Base-by-base conservation (phyloP, 2,797 vertebrate species). In the Hippocampus kuda region DNA sequence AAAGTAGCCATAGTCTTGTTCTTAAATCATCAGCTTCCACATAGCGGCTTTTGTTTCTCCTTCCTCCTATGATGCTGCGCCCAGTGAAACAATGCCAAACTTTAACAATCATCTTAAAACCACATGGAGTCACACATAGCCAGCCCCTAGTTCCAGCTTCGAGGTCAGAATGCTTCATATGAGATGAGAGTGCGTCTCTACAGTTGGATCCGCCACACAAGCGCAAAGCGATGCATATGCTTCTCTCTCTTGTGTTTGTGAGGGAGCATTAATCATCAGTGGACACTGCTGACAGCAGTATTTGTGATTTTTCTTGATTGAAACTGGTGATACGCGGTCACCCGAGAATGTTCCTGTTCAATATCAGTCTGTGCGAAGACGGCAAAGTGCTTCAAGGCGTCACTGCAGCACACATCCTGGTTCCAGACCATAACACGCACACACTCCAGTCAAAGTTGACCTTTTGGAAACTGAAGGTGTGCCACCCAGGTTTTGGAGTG, bases 241-340 rank as follows among this genome's bases (percentile, higher is more conserved):
- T 86, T 88, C 72, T 88, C 75, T 75, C 56, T 84, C 51, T 24
- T 24, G 70, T 53, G 56, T 69, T 22, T 73, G 78, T 54, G 61
- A 73, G 22, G 42, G 10, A 80, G 77, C 66, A 84, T 85, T 75
- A 54, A 83, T 86, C 81, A 84, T 76, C 20, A 38, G n/a, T 67
- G 34, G 26, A 6, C 68, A 20, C 27, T 74, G 42, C 38, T 59
- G 70, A 76, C 68, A 62, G 71, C 13, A 60, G 76, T 69, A 73
- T 84, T 85, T 84, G 82, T 76, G 79, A 76, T 83, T 80, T 66
- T 71, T 83, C 71, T 65, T 75, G 69, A 83, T 85, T 80, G 75
- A 73, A 75, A 65, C 27, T 64, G 72, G 30, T 53, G 66, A 77
- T 71, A 56, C 53, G 0, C 75, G 65, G 56, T 76, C 66, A 24